Evolutionary conservation across 2,888 invertebrate genomes (phyloP).

Genomic region (Synergus itoensis): DNA sequence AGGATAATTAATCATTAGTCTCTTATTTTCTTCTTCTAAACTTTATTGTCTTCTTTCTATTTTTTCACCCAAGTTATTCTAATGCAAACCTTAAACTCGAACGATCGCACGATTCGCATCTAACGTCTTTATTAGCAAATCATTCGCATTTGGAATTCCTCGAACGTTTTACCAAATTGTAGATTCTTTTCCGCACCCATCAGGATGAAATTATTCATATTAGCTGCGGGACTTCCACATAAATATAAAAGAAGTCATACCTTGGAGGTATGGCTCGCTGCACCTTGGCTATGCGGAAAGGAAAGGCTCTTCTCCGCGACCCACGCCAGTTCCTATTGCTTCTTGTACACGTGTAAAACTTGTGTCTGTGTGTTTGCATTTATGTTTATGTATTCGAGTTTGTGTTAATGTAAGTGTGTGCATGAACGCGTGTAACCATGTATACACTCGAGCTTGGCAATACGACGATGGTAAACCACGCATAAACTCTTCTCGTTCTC

Average conservation of each 20-base stretch:
- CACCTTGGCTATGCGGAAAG: slow-evolving; percentile 77
- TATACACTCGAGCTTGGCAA: slow-evolving; percentile 55
- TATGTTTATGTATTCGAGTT: not conserved
- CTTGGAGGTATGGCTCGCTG: slow-evolving; percentile 73
- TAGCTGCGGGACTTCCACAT: slow-evolving; percentile 68
- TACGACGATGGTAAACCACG: slow-evolving; percentile 59
- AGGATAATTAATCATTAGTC: not conserved
- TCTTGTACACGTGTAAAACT: slow-evolving; percentile 44
- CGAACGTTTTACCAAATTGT: slow-evolving; percentile 4
- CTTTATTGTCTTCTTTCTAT: not conserved
- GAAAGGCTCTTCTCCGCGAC: slow-evolving; percentile 70
- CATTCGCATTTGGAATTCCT: slow-evolving; percentile 19
- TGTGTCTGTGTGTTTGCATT: slow-evolving; percentile 31
- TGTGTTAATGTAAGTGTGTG: not conserved
- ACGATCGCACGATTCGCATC: not conserved
- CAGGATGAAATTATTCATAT: slow-evolving; percentile 69
- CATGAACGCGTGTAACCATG: slow-evolving; percentile 56
- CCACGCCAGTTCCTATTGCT: slow-evolving; percentile 39
- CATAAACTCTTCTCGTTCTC: slow-evolving; percentile 55
- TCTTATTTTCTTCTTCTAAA: too few relatives aligned
- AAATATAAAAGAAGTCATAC: slow-evolving; percentile 58
- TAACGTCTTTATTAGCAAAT: slow-evolving; percentile 13
- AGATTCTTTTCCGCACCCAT: slow-evolving; percentile 27
- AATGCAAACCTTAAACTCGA: not conserved
- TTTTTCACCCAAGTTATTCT: not conserved